Conservation (phyloP, 1,140 invertebrate genomes). For the Muscidifurax raptorellus region DNA sequence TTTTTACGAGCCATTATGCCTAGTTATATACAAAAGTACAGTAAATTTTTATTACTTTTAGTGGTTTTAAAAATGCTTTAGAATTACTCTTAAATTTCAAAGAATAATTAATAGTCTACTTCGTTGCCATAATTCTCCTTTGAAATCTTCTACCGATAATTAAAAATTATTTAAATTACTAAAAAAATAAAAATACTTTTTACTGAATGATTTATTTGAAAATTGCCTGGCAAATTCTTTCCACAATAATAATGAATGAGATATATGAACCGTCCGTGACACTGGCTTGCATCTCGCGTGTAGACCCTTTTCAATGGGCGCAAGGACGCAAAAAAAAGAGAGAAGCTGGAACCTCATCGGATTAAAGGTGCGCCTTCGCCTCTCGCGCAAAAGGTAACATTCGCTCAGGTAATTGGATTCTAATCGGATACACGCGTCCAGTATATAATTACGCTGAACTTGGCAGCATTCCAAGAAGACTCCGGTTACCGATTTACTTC, state of each 20-base stretch:
- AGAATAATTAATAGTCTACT: too few relatives aligned
- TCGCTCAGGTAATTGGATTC: constrained; percentile 22
- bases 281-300: background rate
- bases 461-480: background rate
- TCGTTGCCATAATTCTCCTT: too few relatives aligned
- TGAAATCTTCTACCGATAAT: too few relatives aligned
- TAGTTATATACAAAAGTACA: background rate
- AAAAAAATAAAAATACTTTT: too few relatives aligned
- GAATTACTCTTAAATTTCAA: too few relatives aligned
- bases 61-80: too few relatives aligned
- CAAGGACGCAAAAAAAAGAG: background rate
- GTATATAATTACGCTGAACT: constrained; percentile 27
- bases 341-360: constrained; percentile 15
- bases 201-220: background rate
- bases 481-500: background rate
- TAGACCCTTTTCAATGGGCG: background rate
- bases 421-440: constrained; percentile 15
- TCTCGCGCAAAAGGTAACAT: constrained; percentile 33
- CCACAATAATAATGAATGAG: background rate
- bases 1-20: background rate
- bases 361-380: constrained; percentile 13
- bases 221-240: background rate
- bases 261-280: background rate
- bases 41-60: background rate
- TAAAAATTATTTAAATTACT: too few relatives aligned